A percentile compares a stretch with the other conserved stretches of the same genome.
Conservation (phyloP, 2,797 vertebrate species). For the Somateria mollissima region DNA sequence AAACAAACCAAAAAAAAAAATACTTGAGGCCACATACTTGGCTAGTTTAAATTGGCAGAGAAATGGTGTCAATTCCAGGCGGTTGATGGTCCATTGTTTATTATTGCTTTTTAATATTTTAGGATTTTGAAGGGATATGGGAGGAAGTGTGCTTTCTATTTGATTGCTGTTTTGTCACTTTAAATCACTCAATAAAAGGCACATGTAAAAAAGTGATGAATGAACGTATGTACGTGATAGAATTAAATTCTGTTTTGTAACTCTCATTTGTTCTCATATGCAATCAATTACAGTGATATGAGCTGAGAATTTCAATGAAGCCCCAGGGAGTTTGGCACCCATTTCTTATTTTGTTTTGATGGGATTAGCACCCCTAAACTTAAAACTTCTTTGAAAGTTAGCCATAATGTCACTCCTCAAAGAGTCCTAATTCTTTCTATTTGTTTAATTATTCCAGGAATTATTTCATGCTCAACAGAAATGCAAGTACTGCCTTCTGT, state of each 20-base stretch:
- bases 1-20: constrained; percentile 1
- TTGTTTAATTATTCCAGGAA: constrained; percentile 4
- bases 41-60: constrained; percentile 32
- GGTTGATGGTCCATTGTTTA: neutral
- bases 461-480: neutral
- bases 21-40: neutral
- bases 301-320: constrained; percentile 51
- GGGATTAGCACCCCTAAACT: constrained; percentile 2
- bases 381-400: constrained; percentile 29
- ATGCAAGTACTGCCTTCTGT: neutral
- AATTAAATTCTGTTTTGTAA: constrained; percentile 41
- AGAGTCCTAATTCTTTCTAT: neutral
- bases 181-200: constrained; percentile 35
- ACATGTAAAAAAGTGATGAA: neutral
- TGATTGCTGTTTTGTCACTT: neutral
- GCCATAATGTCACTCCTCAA: neutral
- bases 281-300: constrained; percentile 40
- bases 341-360: constrained; percentile 34
- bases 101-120: constrained; percentile 23
- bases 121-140: neutral
- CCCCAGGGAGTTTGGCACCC: neutral
- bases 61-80: neutral
- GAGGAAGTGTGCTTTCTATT: neutral
- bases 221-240: neutral
- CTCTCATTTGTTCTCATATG: constrained; percentile 28